Evolutionary conservation across 1,140 invertebrate species (phyloP), one percentile per base, ranked within the genome.

Genomic region (Hycleus phaleratus): DNA sequence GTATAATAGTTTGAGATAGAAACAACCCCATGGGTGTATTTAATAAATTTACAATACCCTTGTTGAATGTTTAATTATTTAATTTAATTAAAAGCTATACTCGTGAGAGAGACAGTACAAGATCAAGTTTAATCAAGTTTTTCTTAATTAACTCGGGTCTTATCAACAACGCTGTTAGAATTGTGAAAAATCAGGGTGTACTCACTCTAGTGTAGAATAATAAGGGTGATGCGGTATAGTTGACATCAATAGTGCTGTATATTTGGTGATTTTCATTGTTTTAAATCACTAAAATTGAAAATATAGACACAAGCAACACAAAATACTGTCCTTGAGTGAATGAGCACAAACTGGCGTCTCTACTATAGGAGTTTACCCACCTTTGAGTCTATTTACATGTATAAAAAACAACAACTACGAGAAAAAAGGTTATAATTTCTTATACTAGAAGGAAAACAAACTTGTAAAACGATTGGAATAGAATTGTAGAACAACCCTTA

Each of bases 231-330:
- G 69, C 57, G 65, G 68, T 38, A 60, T 51, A 18, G 69, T 62
- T 49, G 68, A 67, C 66, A 69, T 62, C 50, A 71, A 56, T 45
- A 71, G 47, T 24, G 67, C 52, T 2, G 69, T 71, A 45, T 65
- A 71, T 26, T 66, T 61, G 10, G 69, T 71, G 52, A 71, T 71
- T 66, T 69, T 71, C 69, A 71, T 71, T 49, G 69, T 63, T 12
- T n/a, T 5, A 18, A 18, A 18, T 18, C 18, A 18, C 18, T 18
- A 32, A 32, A 32, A 7, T 6, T 18, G 25, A 26, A 8, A 39
- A 10, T 11, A 24, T 11, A 58, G 25, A 3, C 32, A 38, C 47
- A 51, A 44, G 54, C 57, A 49, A 32, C 43, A 26, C n/a, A 38
- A 45, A 32, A 32, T 32, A 32, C 6, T 44, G 50, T 45, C 58